Base-by-base conservation (phyloP, 2,888 invertebrate species). In the Eudemis profundana region DNA sequence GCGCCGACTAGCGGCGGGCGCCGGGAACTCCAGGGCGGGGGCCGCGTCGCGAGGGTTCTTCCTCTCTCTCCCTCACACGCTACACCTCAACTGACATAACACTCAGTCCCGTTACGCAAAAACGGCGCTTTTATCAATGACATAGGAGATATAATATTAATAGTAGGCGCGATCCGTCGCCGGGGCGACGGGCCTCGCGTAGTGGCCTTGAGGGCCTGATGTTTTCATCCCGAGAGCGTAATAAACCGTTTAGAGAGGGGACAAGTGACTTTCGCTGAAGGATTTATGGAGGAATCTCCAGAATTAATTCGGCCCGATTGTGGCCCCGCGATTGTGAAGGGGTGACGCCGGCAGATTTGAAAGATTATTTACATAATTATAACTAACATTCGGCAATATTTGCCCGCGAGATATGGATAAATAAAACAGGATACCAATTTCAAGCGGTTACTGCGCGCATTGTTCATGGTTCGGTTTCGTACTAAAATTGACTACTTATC, bases 171-270 rank as follows among this genome's bases (percentile, higher is more conserved):
- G 36, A n/a, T n/a, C 50, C 44, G 59, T 65, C 69, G 67, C 70
- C 72, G 66, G 57, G 71, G 64, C 78, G 82, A 82, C 76, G 74
- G 75, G 78, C 80, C 80, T 79, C 81, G 81, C 79, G 83, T 82
- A 82, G 83, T 86, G 88, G 86, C 91, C 91, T 92, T 90, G 91
- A 88, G 87, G 73, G 81, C 84, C 85, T 87, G 87, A 91, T 90
- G 89, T 89, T 90, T 90, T 89, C 89, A 90, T 91, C 89, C 84
- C 86, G 85, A 78, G 86, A 79, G 89, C 85, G 89, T 90, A 90
- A 89, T 91, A 91, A 90, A 90, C 82, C 88, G 86, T 89, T 90
- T 89, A 90, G 85, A 81, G 80, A 85, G 84, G 87, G 89, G 77
- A 81, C 84, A 79, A 85, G 85, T 84, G 87, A 88, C 87, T 89